Evolutionary conservation across 2,888 invertebrate genomes (phyloP), one percentile per base, ranked within the genome.

Genomic region (Drosophila paracracens): DNA sequence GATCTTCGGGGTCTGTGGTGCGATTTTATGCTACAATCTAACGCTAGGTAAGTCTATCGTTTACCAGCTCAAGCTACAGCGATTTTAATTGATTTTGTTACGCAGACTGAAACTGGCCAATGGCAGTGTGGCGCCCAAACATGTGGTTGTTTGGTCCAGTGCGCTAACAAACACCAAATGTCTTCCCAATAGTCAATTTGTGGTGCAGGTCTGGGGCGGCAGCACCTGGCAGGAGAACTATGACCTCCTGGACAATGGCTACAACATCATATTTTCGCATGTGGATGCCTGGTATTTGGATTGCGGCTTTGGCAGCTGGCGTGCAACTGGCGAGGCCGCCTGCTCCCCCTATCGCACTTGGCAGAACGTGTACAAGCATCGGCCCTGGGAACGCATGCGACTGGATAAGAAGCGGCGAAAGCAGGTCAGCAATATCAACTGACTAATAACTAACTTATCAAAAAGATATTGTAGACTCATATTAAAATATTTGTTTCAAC

Each of bases 261-360:
- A 95, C 93, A 95, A 96, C 66, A 94, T 97, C 59, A 95, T 98
- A 65, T 93, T 97, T 67, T 97, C 97, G 21, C 97, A 97, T 93
- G 97, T 97, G 63, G 97, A 97, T 92, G 97, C 97, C 6, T 97
- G 97, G 97, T 97, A 97, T 93, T 94, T 97, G 79, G 97, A 97
- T 92, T 97, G 97, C 91, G 97, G 97, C 1, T 97, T 96, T 92
- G 97, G 97, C 0, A 96, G 96, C 76, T 97, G 97, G 97, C 94
- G 97, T 31, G 96, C 97, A 90, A 95, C 95, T 35, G 93, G 93
- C 65, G 97, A 97, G 82, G 97, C 97, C 1, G 97, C 97, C 83
- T 98, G 97, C 92, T 96, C 97, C 27, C 97, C 97, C 11, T 98
- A 97, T 93, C 95, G 96, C 70, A 96, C 96, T 57, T 97, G 97